Base-by-base conservation (phyloP, 2,797 vertebrate genomes). In the Labeo calbasu region DNA sequence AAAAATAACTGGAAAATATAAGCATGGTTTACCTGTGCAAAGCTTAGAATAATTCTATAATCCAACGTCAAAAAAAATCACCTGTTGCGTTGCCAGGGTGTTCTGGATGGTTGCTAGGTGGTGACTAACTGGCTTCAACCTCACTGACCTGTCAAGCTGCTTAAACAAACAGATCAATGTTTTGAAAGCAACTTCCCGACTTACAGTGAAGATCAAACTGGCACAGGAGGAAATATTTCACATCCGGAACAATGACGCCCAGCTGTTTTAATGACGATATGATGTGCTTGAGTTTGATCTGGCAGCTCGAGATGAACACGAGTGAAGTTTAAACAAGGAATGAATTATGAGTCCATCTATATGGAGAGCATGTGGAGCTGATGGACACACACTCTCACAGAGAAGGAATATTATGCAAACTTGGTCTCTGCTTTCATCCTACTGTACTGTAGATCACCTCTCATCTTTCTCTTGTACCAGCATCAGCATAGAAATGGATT, bases 401-500 rank as follows among this genome's bases (percentile, higher is more conserved):
- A 75, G 59, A 84, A 78, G 40, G 46, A 81, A 77, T 70, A 78
- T 72, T 84, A 79, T 17, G 83, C 65, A 78, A 72, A 61, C 28
- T 21, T 43, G 17, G n/a, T 77, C 61, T 59, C 53, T 81, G 66
- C 75, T 72, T 68, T 89, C 82, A 87, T 82, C 79, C 71, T 80
- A 72, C 40, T 25, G 51, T 84, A 83, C 63, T 65, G 25, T 17
- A 81, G 40, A 23, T 71, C 69, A 17, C 43, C 55, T 76, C 65
- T 55, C 25, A 55, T 83, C 84, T 85, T 13, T 65, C 57, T 46
- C 71, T 21, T 65, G 21, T 43, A 57, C 61, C 43, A 59, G 57
- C 28, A 51, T 81, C 59, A 78, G 75, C 57, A 88, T 80, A 65
- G 68, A 88, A 82, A 86, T 88, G 7, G 48, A 71, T 51, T 82